These are phyloP conservation scores for Halcyon smyrnensis DNA, from an alignment of 2,797 vertebrate genomes.

Conservation along the genomic window DNA sequence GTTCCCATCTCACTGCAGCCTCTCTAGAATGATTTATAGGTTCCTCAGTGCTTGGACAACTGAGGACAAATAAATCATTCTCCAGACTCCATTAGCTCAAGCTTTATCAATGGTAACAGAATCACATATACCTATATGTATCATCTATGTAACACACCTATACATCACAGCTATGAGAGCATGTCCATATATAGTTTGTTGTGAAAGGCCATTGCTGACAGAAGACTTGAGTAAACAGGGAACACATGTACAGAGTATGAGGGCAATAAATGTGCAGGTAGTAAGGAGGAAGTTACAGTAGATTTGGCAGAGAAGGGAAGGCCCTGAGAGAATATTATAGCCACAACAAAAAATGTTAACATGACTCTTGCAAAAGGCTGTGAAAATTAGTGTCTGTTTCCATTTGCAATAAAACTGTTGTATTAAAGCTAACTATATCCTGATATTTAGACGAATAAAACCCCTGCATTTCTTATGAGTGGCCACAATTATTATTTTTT, in stretches of 20 bases:
- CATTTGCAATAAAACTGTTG: neutral
- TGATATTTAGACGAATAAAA: neutral
- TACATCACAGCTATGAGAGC: neutral
- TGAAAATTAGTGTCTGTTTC: neutral
- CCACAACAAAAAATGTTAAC: neutral
- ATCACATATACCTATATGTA: too few species aligned
- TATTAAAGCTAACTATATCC: neutral
- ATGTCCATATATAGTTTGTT: neutral
- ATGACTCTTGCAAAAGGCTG: neutral
- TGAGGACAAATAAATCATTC: neutral
- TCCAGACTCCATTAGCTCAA: neutral
- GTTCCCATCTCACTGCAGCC: neutral
- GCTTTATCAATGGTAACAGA: neutral
- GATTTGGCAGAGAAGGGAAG: neutral
- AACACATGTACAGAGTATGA: neutral
- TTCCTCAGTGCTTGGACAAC: neutral
- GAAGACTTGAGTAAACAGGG: neutral
- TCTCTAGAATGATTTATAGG: neutral
- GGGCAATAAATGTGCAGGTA: neutral
- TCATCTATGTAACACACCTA: too few species aligned
- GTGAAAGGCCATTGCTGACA: neutral
- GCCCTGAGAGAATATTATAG: neutral
- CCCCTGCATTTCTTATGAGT: neutral
- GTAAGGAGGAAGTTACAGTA: neutral
- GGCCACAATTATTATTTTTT: neutral